Evolutionary conservation across 2,797 vertebrate species (phyloP), one percentile per base, ranked within the genome.

Genomic region (Distichodus sexfasciatus): DNA sequence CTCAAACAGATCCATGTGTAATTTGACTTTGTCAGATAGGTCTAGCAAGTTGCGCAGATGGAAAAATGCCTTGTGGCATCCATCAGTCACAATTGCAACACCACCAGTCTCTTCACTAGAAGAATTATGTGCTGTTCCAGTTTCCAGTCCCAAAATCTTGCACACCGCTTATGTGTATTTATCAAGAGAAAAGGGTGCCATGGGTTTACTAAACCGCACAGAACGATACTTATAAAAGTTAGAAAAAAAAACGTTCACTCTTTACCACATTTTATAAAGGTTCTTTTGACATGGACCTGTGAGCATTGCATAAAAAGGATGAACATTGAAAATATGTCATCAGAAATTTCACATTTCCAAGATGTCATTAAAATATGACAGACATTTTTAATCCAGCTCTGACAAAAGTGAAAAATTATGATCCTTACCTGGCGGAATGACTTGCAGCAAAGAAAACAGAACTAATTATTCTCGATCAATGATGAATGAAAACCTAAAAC

Each of bases 21-120:
- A 75, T 78, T 31, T 64, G 21, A 33, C 9, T 77, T 64, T 53
- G 50, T 65, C 40, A 62, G 43, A 21, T 70, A 71, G 6, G 1
- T 2, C 71, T 72, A 79, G 17, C 64, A 28, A 76, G 69, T 43
- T 80, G 73, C 66, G 50, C 66, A 66, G 60, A 69, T 51, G 53
- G 82, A 77, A 84, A 87, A 86, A 84, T 69, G 65, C 62, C 76
- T 81, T 75, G 79, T 79, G 83, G 83, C 55, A 81, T 82, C 83
- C 64, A 58, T 58, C 43, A 72, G n/a, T 65, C 66, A 70, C 72
- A 79, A 31, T 66, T 85, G 77, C 78, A 81, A 78, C 74, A 83
- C n/a, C 66, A 29, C 59, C n/a, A 68, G 63, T 78, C 40, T 46
- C 73, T 23, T 61, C 64, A 6, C 17, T 75, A 61, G 38, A 59